Evolutionary conservation across 2,797 vertebrate species (phyloP).

Genomic region (Enteromius afrohamiltoni): DNA sequence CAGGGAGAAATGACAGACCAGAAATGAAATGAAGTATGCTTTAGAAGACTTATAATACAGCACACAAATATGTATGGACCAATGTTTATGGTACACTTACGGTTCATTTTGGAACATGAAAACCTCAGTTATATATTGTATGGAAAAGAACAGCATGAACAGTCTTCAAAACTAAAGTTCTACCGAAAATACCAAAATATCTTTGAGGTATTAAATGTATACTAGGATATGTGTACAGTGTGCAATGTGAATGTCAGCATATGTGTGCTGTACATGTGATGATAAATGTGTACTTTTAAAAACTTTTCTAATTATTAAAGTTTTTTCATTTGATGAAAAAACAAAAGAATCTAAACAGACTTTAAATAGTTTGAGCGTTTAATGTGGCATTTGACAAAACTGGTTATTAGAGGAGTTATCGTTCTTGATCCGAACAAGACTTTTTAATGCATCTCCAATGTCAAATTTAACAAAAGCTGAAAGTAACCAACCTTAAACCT

Average conservation of each 20-base stretch:
- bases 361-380: neutral
- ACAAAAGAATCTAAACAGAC: neutral
- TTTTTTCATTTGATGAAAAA: neutral
- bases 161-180: neutral
- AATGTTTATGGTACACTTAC: neutral
- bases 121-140: neutral
- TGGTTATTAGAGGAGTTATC: neutral
- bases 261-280: too few species aligned
- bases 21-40: conserved; percentile 29
- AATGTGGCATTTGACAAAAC: neutral
- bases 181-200: neutral
- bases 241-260: neutral
- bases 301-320: too few species aligned
- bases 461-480: too few species aligned
- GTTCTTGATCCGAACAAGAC: neutral
- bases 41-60: conserved; percentile 54
- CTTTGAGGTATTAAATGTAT: neutral
- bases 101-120: neutral
- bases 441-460: neutral
- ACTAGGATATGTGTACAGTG: neutral
- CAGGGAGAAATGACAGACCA: neutral
- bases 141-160: neutral
- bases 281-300: neutral
- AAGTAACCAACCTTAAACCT: neutral
- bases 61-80: neutral